Percentiles rank a stretch among this genome's conserved stretches.
Evolutionary conservation across 35 echinoderm and acorn worm species (phyloP).

Genomic region (Heliocidaris erythrogramma): DNA sequence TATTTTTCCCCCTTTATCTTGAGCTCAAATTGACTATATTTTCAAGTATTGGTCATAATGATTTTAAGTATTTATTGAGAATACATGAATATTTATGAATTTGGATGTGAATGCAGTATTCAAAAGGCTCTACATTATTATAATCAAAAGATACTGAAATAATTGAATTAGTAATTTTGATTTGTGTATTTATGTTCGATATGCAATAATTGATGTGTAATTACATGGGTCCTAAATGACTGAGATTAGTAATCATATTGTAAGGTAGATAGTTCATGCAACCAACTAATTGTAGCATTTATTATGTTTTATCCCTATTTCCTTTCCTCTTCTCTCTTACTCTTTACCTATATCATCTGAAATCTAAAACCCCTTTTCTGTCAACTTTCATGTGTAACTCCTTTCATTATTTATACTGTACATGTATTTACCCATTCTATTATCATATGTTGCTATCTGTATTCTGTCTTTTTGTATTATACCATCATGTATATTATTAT

Average conservation of each 20-base stretch:
- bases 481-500: not conserved
- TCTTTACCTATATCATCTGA: not conserved
- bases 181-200: not conserved
- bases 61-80: no score
- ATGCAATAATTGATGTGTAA: not conserved
- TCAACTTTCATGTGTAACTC: not conserved
- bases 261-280: slow-evolving; percentile 19
- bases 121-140: not conserved
- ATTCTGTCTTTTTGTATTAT: not conserved
- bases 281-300: slow-evolving; percentile 10
- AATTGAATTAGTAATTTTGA: not conserved
- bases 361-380: not conserved
- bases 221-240: not conserved
- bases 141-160: not conserved
- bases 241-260: not conserved
- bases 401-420: not conserved
- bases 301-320: slow-evolving; percentile 6
- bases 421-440: not conserved
- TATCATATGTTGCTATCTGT: not conserved
- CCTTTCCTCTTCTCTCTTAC: not conserved
- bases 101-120: not conserved
- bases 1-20: no score
- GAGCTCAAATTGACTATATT: no score
- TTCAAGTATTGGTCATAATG: no score
- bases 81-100: no score